Evolutionary conservation across 2,113 vertebrate genomes (phyloP).

Genomic region (Irena cyanogastra): DNA sequence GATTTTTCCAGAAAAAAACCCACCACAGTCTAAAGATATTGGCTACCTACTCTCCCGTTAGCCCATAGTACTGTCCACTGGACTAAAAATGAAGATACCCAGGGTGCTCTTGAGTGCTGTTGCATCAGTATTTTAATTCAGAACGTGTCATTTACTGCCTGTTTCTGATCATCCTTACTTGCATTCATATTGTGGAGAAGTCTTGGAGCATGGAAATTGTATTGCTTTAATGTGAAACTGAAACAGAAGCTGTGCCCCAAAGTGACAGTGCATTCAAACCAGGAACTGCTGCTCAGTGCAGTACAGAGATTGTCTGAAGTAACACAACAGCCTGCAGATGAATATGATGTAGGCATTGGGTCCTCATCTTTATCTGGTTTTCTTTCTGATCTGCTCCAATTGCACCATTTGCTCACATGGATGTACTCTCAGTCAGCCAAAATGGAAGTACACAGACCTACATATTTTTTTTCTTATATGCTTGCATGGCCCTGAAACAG

Average conservation of each 20-base stretch:
- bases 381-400: background rate
- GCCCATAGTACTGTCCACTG: background rate
- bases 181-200: background rate
- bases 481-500: background rate
- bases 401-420: background rate
- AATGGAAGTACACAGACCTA: background rate
- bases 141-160: background rate
- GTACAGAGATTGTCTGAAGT: background rate
- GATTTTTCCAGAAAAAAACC: background rate
- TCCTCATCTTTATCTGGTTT: background rate
- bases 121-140: background rate
- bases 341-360: background rate
- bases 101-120: background rate
- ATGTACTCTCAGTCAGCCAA: background rate
- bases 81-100: background rate
- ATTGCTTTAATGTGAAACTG: background rate
- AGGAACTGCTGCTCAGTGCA: background rate
- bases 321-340: background rate
- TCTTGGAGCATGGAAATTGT: background rate
- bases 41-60: background rate
- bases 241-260: background rate
- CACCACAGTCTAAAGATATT: background rate
- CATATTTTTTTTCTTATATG: background rate
- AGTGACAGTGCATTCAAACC: background rate
- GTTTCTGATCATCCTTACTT: background rate